Evolutionary conservation across 2,888 invertebrate genomes (phyloP).

Genomic region (Tipula unca): DNA sequence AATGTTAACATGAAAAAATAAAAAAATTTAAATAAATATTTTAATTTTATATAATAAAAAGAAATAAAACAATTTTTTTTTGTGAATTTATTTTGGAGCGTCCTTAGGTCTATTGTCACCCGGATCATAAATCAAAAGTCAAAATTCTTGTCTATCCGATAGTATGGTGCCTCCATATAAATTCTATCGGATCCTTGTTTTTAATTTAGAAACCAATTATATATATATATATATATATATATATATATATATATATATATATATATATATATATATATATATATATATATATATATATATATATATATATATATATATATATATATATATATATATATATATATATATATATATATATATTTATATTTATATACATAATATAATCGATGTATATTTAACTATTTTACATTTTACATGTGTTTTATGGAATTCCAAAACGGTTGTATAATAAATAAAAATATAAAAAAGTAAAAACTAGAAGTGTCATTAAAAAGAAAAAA

Average conservation of each 20-base stretch:
- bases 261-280: neutral
- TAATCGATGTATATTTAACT: neutral
- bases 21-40: neutral
- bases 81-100: neutral
- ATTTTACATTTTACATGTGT: neutral
- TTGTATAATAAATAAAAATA: neutral
- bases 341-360: neutral
- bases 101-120: neutral
- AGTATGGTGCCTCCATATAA: neutral
- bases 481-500: neutral
- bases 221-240: neutral
- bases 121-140: neutral
- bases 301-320: neutral
- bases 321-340: neutral
- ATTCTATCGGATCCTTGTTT: neutral
- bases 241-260: neutral
- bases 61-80: neutral
- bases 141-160: neutral
- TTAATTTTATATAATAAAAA: neutral
- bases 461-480: neutral
- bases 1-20: neutral
- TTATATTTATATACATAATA: neutral
- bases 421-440: neutral
- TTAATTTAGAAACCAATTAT: neutral
- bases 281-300: neutral